Evolutionary conservation across 1,140 invertebrate genomes (phyloP).

Genomic region (Eueides isabella): DNA sequence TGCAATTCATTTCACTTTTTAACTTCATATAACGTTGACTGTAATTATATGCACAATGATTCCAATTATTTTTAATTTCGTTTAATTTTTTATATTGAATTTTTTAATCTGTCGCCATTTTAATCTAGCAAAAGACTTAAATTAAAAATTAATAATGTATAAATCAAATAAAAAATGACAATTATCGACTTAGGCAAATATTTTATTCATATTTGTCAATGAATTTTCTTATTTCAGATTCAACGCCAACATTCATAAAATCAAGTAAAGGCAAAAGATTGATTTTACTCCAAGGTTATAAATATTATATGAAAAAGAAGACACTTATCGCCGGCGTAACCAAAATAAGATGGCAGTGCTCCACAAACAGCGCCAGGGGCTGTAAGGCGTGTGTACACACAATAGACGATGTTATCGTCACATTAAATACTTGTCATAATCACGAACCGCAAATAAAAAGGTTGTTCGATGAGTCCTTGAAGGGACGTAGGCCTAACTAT

Average conservation of each 20-base stretch:
- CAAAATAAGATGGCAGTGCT: slow-evolving; percentile 38
- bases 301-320: slow-evolving; percentile 34
- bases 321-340: neutral
- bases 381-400: slow-evolving; percentile 39
- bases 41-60: too few species aligned
- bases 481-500: neutral
- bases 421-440: slow-evolving; percentile 37
- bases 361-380: slow-evolving; percentile 30
- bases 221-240: slow-evolving; percentile 33
- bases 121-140: too few species aligned
- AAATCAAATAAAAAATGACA: too few species aligned
- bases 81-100: too few species aligned
- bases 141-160: too few species aligned
- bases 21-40: too few species aligned
- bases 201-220: neutral
- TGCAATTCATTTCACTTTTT: too few species aligned
- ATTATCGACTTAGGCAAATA: neutral
- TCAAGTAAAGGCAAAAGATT: slow-evolving; percentile 39
- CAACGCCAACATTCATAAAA: slow-evolving; percentile 27
- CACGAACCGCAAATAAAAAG: slow-evolving; percentile 26
- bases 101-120: too few species aligned
- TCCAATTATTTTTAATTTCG: too few species aligned
- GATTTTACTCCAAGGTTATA: slow-evolving; percentile 43
- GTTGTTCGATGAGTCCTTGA: neutral
- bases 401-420: slow-evolving; percentile 35